Percentiles rank a stretch among this genome's conserved stretches.
Conservation (phyloP, 2,888 invertebrate species). For the Drosophila paranaensis region DNA sequence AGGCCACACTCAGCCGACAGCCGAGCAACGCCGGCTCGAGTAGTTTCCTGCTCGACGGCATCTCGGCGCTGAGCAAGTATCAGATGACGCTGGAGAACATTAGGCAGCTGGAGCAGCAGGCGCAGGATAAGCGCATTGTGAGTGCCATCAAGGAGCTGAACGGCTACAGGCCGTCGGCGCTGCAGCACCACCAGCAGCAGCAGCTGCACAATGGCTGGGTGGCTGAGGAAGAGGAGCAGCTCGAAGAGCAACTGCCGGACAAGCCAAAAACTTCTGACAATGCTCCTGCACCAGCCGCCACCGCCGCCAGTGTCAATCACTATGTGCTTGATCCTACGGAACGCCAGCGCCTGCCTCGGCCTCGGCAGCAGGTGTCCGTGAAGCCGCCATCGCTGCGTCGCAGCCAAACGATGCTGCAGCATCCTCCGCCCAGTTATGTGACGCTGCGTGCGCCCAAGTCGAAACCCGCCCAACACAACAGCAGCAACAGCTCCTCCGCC, state of each 20-base stretch:
- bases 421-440: slow-evolving; percentile 55
- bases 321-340: slow-evolving; percentile 82
- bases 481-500: slow-evolving; percentile 59
- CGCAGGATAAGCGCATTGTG: slow-evolving; percentile 83
- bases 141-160: slow-evolving; percentile 88
- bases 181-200: slow-evolving; percentile 86
- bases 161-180: slow-evolving; percentile 87
- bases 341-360: slow-evolving; percentile 70
- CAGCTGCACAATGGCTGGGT: slow-evolving; percentile 87
- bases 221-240: slow-evolving; percentile 53
- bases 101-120: slow-evolving; percentile 85
- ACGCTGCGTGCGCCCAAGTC: slow-evolving; percentile 51
- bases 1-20: slow-evolving; percentile 46
- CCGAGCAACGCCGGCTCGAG: slow-evolving; percentile 55
- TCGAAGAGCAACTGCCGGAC: slow-evolving; percentile 13
- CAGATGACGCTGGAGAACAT: slow-evolving; percentile 86
- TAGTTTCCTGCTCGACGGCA: slow-evolving; percentile 78
- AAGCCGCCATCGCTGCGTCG: slow-evolving; percentile 80
- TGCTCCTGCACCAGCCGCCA: not conserved
- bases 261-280: not conserved
- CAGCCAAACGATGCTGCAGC: slow-evolving; percentile 82
- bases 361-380: slow-evolving; percentile 81
- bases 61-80: slow-evolving; percentile 86
- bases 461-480: slow-evolving; percentile 38
- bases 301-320: slow-evolving; percentile 63